Evolutionary conservation across 1,140 invertebrate genomes (phyloP), one percentile per base, ranked within the genome.

Genomic region (Nephotettix cincticeps): DNA sequence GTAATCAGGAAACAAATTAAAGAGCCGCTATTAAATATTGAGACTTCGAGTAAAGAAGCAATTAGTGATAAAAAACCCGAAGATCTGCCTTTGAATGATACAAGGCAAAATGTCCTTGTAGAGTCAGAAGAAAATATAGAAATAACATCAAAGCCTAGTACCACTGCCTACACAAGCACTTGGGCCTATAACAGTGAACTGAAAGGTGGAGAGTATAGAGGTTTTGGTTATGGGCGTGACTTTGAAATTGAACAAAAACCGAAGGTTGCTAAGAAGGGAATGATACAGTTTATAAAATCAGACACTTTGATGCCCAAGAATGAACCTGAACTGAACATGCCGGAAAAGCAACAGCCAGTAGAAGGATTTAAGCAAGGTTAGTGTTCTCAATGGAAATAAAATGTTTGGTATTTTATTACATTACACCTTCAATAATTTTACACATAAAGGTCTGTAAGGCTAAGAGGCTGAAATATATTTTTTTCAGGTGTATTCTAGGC

Each of bases 201-300:
- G 32, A 21, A 40, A n/a, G 32, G 54, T 25, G 68, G 71, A 67
- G 70, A 71, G 67, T 75, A 47, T 63, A 72, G 54, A 71, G 72
- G 69, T 61, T 72, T 73, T 61, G 69, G 79, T 68, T 75, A 72
- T 73, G 45, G 63, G 66, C 0, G 28, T 43, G 36, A 27, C 14
- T 28, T n/a, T 11, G 58, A 70, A 71, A 36, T 76, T 75, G 64
- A 64, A 61, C 36, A 75, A 71, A 63, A 23, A 23, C 25, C 13
- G 3, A 73, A 72, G n/a, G 69, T 58, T 56, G 75, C 73, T 51
- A 79, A 77, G 71, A 78, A 75, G 64, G 78, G 75, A 13, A 76
- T 76, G 67, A 77, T 82, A 56, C 73, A 77, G 69, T 83, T 83
- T 77, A 72, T 80, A 0, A 82, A 82, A 74, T 75, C 78, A 1